These are phyloP conservation scores for Hemicrepidius hirtus DNA, from an alignment of 2,888 invertebrate species.

Conservation along the genomic window DNA sequence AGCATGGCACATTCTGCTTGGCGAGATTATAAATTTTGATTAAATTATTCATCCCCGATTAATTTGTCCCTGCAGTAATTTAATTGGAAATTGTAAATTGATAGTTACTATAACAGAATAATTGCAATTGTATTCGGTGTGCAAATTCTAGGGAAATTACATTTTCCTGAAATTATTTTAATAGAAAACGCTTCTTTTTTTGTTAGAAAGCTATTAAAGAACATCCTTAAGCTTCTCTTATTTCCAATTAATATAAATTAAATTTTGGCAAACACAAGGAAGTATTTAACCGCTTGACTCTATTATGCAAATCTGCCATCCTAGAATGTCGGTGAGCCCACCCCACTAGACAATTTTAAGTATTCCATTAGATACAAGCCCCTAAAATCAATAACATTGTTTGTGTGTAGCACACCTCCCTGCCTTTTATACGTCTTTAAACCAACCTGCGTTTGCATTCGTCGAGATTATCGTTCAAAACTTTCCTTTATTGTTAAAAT, in stretches of 20 bases:
- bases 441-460: slow-evolving; percentile 38
- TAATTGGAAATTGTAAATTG: slow-evolving; percentile 22
- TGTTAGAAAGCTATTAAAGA: neutral
- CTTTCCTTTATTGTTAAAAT: neutral
- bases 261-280: neutral
- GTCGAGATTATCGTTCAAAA: slow-evolving; percentile 11
- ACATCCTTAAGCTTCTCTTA: neutral
- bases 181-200: neutral
- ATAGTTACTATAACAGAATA: neutral
- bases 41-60: slow-evolving; percentile 32
- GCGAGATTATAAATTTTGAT: slow-evolving; percentile 41
- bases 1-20: slow-evolving; percentile 31
- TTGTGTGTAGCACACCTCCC: slow-evolving; percentile 46
- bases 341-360: slow-evolving; percentile 43
- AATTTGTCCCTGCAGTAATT: slow-evolving; percentile 19
- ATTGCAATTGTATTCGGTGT: neutral
- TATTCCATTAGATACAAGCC: slow-evolving; percentile 49
- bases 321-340: slow-evolving; percentile 33
- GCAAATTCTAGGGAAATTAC: no score
- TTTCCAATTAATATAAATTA: neutral
- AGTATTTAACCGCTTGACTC: slow-evolving; percentile 6
- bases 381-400: slow-evolving; percentile 50
- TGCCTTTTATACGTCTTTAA: slow-evolving; percentile 40
- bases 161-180: no score
- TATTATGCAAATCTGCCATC: slow-evolving; percentile 43